Conservation (phyloP, 2,113 vertebrate species). For the Fulica atra region DNA sequence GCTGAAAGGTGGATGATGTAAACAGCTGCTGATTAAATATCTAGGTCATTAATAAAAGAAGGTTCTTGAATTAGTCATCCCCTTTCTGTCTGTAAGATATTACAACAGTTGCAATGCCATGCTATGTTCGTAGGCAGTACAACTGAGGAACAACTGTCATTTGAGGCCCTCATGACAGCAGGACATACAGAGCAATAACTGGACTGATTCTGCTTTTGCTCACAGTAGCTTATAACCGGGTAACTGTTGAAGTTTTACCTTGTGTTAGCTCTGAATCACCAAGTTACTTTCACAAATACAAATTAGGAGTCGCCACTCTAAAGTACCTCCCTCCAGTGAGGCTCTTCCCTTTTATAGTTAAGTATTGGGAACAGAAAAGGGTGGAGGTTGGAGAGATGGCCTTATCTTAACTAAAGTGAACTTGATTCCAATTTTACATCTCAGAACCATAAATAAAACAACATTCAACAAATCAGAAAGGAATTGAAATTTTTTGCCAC, state of each 20-base stretch:
- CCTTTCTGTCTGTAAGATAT: background rate
- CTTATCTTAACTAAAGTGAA: background rate
- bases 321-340: background rate
- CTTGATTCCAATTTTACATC: background rate
- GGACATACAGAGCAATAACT: background rate
- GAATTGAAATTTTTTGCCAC: background rate
- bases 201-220: background rate
- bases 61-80: conserved; percentile 22
- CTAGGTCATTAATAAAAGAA: conserved; percentile 36
- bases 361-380: background rate
- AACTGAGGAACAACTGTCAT: background rate
- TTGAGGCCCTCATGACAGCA: background rate
- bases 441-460: background rate
- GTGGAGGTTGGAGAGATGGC: background rate
- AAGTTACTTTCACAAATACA: background rate
- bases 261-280: background rate
- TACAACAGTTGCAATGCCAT: background rate
- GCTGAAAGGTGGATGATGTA: background rate
- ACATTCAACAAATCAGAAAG: background rate
- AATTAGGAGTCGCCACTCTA: background rate
- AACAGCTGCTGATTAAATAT: conserved; percentile 30
- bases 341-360: background rate
- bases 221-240: background rate
- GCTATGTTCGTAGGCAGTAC: background rate
- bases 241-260: background rate